Conservation (phyloP, 2,797 vertebrate species). For the Enteromius fasciolatus region DNA sequence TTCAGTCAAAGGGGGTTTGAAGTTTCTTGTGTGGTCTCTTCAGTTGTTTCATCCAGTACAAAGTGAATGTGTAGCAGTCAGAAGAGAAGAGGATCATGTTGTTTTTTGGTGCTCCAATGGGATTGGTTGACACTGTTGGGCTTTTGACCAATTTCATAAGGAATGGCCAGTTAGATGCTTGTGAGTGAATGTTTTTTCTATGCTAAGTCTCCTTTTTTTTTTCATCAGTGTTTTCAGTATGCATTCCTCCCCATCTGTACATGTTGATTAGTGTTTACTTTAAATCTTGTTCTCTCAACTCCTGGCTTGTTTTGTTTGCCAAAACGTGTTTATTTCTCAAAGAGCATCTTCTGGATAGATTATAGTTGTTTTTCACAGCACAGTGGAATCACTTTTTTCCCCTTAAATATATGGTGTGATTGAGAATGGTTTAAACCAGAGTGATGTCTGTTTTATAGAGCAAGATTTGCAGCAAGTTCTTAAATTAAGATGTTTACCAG, state of each 20-base stretch:
- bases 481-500: not conserved
- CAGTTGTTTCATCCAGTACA: conserved; percentile 79
- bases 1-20: conserved; percentile 45
- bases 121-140: conserved; percentile 84
- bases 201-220: conserved; percentile 69
- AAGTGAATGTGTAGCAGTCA: conserved; percentile 63
- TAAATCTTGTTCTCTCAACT: conserved; percentile 71
- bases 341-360: conserved; percentile 9
- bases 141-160: conserved; percentile 87
- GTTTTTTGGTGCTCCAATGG: conserved; percentile 83
- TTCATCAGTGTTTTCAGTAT: conserved; percentile 78
- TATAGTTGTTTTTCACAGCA: conserved; percentile 5
- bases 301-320: conserved; percentile 79
- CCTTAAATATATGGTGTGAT: not conserved
- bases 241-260: conserved; percentile 92
- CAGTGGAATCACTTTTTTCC: not conserved
- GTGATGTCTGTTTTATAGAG: conserved; percentile 29
- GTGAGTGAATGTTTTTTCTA: conserved; percentile 64
- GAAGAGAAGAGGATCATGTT: conserved; percentile 64
- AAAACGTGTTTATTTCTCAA: conserved; percentile 70
- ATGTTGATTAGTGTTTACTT: conserved; percentile 80
- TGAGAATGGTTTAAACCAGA: conserved; percentile 42
- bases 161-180: conserved; percentile 81
- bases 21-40: conserved; percentile 71
- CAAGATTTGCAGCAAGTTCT: conserved; percentile 14